phyloP scores from a whole-genome alignment of 2,113 vertebrate genomes.

The Arizona elegans region DNA sequence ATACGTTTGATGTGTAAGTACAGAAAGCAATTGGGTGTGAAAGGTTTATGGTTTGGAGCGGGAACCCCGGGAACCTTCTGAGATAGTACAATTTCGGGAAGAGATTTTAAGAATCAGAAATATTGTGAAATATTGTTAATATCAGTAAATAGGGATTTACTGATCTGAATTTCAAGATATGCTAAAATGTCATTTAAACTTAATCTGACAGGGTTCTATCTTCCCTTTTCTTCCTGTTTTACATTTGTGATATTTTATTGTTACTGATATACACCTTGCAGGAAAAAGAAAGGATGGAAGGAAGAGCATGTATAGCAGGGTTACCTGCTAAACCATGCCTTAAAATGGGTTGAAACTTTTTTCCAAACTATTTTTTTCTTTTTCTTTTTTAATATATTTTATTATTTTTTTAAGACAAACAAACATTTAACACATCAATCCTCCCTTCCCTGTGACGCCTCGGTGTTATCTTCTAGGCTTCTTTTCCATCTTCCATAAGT shows the following conservation, averaged over 20 bases:
- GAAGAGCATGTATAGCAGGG: neutral
- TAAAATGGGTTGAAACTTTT: neutral
- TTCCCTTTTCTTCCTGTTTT: neutral
- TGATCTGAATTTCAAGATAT: neutral
- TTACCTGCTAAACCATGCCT: neutral
- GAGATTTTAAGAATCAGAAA: neutral
- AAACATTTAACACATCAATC: too few relatives aligned
- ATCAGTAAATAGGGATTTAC: neutral
- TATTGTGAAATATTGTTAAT: too few relatives aligned
- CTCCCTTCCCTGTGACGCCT: too few relatives aligned
- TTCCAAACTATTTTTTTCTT: neutral
- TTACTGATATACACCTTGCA: neutral
- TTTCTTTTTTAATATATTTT: too few relatives aligned
- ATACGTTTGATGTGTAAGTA: neutral
- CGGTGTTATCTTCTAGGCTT: too few relatives aligned
- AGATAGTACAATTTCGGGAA: neutral
- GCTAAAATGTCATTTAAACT: neutral
- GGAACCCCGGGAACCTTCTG: neutral
- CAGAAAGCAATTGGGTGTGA: neutral
- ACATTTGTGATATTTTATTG: neutral
- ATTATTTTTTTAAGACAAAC: too few relatives aligned
- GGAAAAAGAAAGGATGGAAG: neutral
- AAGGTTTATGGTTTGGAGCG: neutral
- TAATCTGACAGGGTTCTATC: neutral
- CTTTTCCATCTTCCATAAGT: too few relatives aligned